Conservation (phyloP, 2,113 vertebrate species). For the Otus sunia region DNA sequence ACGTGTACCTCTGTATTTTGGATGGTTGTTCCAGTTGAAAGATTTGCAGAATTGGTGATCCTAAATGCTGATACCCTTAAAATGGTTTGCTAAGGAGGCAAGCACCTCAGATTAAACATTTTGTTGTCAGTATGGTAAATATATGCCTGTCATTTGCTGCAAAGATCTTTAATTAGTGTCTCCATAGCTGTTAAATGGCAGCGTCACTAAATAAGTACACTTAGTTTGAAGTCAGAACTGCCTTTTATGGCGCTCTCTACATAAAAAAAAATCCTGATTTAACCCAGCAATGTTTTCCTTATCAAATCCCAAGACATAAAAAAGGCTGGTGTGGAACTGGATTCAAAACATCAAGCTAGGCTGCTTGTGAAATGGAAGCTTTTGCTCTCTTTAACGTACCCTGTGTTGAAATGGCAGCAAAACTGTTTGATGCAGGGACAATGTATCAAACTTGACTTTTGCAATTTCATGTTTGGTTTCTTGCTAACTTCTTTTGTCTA, state of each 20-base stretch:
- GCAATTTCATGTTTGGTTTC: conserved; percentile 11
- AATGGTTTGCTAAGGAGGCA: neutral
- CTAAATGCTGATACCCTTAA: neutral
- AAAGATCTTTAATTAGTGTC: neutral
- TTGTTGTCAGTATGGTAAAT: neutral
- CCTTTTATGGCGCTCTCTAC: neutral
- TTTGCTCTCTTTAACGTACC: neutral
- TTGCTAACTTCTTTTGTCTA: conserved; percentile 7
- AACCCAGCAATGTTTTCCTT: neutral
- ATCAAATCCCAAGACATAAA: neutral
- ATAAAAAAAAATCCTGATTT: neutral
- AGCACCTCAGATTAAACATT: neutral
- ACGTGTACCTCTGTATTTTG: neutral
- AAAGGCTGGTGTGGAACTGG: neutral
- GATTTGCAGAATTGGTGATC: neutral
- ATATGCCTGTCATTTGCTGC: neutral
- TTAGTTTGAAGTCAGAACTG: neutral
- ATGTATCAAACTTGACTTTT: neutral
- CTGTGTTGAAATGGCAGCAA: neutral
- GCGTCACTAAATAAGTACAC: neutral
- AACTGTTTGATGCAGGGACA: neutral
- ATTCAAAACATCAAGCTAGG: neutral
- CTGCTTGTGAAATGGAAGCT: neutral
- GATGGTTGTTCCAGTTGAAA: neutral
- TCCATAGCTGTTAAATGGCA: neutral